Base-by-base conservation (phyloP, 2,113 vertebrate genomes). In the Halichoerus grypus region DNA sequence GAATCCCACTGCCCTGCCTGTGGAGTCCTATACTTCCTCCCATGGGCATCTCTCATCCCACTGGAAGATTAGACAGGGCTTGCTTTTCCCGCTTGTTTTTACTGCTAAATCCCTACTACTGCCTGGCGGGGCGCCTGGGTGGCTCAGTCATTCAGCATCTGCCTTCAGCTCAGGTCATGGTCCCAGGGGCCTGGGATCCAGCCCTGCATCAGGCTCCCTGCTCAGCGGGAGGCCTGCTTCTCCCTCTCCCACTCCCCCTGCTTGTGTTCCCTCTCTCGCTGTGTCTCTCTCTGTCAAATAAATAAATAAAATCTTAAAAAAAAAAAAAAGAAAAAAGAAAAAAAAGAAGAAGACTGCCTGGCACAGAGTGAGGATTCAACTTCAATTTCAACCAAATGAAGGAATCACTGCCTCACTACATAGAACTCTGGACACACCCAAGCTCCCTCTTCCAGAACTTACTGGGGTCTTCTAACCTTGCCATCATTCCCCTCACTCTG, bases 1-100 rank as follows among this genome's bases (percentile, higher is more conserved):
- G 1, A 24, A 4, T 9, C 1, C 4, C 15, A 42, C 10, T 13
- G 9, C 1, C 8, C 36, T 59, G 11, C 1, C n/a, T 11, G 8
- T 15, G 16, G 4, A 15, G 13, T n/a, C 39, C 13, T 36, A 31
- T 12, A 28, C 7, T 4, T 7, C 0, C 26, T 51, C 10, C n/a
- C 31, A 24, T 21, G n/a, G 33, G 8, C 57, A 67, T 28, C 53
- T 82, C 19, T 39, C 36, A 7, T 59, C 26, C 19, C 19, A n/a
- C 14, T 13, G 14, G 22, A 53, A 88, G 8, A 26, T 12, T 51
- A 72, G 6, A 33, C 4, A 7, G 9, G 16, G 3, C 24, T 72
- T 71, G 46, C 13, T 87, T 71, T 77, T 10, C 36, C 49, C 59
- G 28, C 4, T 69, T 16, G 9, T 42, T 51, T 28, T 71, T 4